Evolutionary conservation across 2,113 vertebrate species (phyloP), one percentile per base, ranked within the genome.

Genomic region (Paedocypris sp.): DNA sequence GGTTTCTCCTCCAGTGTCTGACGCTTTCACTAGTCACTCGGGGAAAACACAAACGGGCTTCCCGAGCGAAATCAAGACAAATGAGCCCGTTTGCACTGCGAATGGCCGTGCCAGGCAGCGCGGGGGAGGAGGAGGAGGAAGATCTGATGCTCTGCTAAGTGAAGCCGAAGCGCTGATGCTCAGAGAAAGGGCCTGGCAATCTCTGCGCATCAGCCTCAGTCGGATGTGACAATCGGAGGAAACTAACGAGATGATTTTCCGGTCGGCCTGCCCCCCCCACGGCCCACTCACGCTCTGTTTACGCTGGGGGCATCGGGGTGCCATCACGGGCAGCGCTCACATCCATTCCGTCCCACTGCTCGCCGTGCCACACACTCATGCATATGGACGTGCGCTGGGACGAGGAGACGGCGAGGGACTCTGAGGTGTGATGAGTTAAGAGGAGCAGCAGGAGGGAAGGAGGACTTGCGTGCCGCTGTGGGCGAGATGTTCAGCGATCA

Each of bases 401-500:
- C 10, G 23, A 10, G 8, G 3, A 52, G 18, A 23, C n/a, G n/a
- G 15, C 26, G 42, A 33, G 41, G 15, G 35, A 15, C n/a, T 1
- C 5, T 4, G 3, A 35, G 19, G n/a, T n/a, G n/a, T n/a, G n/a
- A n/a, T n/a, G n/a, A n/a, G n/a, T n/a, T n/a, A 8, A 59, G 57
- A 36, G n/a, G 29, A 33, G 33, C 13, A 33, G 32, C 7, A 51
- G 61, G 42, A 74, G 63, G 36, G 20, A 48, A 35, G n/a, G n/a
- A 69, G 12, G 50, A 31, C 25, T 73, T 75, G 72, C 75, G 78
- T 74, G 74, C n/a, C n/a, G 72, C 77, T 72, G 76, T 74, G 74
- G 79, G 39, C 56, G 59, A 75, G 76, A 78, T 80, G 64, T 78
- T 79, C 82, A 82, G 79, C 76, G 72, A 73, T 82, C 74, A 79